Conservation (phyloP, 2,888 invertebrate species). For the Uropetala carovei region DNA sequence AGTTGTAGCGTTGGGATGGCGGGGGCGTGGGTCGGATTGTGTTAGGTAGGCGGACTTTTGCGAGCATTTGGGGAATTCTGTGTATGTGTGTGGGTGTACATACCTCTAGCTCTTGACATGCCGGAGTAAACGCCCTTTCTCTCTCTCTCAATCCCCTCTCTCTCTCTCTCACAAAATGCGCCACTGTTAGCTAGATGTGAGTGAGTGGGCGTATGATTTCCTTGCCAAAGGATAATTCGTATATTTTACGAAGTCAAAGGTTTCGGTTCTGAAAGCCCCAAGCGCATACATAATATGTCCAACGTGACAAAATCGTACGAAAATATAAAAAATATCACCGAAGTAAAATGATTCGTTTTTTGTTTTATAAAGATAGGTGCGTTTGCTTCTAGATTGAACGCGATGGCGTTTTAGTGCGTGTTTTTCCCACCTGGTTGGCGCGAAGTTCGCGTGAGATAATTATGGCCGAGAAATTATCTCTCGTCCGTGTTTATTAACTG, state of each 20-base stretch:
- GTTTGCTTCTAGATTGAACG: too few relatives aligned
- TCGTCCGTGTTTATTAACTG: too few relatives aligned
- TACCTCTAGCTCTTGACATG: neutral
- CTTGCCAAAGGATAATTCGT: neutral
- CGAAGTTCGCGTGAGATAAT: too few relatives aligned
- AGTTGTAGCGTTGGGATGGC: slow-evolving; percentile 13
- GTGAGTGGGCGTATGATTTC: neutral
- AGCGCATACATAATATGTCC: too few relatives aligned
- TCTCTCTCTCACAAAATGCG: neutral
- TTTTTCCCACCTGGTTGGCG: too few relatives aligned
- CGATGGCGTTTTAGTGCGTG: too few relatives aligned
- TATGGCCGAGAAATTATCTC: too few relatives aligned
- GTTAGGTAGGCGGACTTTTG: neutral
- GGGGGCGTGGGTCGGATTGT: neutral
- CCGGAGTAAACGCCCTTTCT: neutral
- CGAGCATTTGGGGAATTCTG: slow-evolving; percentile 20
- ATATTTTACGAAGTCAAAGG: neutral
- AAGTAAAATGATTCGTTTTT: too few relatives aligned
- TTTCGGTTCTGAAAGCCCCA: too few relatives aligned
- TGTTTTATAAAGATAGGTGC: too few relatives aligned
- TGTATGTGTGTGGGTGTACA: neutral
- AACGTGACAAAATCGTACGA: too few relatives aligned
- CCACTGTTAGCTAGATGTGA: neutral
- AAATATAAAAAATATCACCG: too few relatives aligned
- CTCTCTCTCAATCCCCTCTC: neutral